Evolutionary conservation across 2,113 vertebrate species (phyloP).

Genomic region (Malurus alboscapulatus): DNA sequence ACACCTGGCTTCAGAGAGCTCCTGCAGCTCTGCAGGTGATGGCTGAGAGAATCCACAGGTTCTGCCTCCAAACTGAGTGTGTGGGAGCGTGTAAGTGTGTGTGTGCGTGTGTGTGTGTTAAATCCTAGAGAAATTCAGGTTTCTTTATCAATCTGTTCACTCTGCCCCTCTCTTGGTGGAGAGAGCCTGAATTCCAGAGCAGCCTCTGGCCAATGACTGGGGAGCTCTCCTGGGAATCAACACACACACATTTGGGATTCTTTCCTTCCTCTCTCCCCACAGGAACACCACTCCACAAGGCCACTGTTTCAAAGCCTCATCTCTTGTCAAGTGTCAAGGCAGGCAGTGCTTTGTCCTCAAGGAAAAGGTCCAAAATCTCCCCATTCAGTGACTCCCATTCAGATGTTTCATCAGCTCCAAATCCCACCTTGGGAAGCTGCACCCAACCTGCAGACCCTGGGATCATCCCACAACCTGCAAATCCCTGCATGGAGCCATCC

Average conservation of each 20-base stretch:
- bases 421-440: not conserved
- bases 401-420: not conserved
- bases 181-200: not conserved
- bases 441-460: not conserved
- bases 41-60: not conserved
- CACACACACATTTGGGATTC: not conserved
- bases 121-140: not conserved
- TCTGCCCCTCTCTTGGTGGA: not conserved
- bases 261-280: not conserved
- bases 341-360: not conserved
- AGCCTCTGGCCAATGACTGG: not conserved
- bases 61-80: not conserved
- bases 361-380: not conserved
- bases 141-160: not conserved
- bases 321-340: not conserved
- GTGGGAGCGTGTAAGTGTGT: too few relatives aligned
- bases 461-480: not conserved
- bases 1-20: not conserved
- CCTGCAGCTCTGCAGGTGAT: not conserved
- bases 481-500: not conserved
- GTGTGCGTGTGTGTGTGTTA: not conserved
- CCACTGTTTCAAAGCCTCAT: not conserved
- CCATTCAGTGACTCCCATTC: not conserved
- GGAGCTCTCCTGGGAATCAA: not conserved
- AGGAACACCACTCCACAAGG: not conserved